A percentile compares a stretch with the other conserved stretches of the same genome.
Evolutionary conservation across 92 coral and sea anemone genomes (phyloP).

Genomic region (Porites lobata): DNA sequence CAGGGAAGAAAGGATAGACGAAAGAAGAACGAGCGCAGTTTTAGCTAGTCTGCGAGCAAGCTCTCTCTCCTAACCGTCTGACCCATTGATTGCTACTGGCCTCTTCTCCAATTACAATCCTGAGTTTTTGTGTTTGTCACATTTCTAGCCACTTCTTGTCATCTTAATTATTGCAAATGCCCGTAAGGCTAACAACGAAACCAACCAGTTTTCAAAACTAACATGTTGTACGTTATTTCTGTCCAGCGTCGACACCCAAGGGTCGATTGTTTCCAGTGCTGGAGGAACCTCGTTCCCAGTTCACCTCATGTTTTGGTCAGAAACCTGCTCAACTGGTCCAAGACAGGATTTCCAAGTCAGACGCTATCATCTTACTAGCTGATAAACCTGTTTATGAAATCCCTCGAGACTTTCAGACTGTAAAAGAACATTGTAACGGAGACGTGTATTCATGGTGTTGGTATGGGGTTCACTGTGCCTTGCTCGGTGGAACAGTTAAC

Average conservation of each 20-base stretch:
- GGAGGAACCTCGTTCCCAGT: constrained; percentile 19
- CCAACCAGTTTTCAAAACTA: not conserved
- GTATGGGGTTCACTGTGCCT: constrained; percentile 47
- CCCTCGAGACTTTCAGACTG: not conserved
- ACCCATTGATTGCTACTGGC: no score
- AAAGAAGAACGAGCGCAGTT: no score
- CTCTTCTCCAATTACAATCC: no score
- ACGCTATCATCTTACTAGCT: constrained; percentile 9
- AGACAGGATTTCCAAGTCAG: constrained; percentile 21
- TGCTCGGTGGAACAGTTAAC: constrained; percentile 66
- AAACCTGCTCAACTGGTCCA: constrained; percentile 25
- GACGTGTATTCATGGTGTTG: constrained; percentile 47
- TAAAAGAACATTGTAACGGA: not conserved
- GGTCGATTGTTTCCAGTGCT: constrained; percentile 9
- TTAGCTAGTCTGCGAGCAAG: no score
- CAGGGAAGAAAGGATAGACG: no score
- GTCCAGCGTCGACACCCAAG: constrained; percentile 6
- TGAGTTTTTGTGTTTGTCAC: no score
- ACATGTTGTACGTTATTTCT: not conserved
- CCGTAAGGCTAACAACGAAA: no score
- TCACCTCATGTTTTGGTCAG: not conserved
- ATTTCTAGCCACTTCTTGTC: no score
- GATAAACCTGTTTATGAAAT: constrained; percentile 34
- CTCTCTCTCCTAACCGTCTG: no score
- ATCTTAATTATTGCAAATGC: no score